Evolutionary conservation across 2,113 vertebrate species (phyloP).

Genomic region (Phasianus colchicus): DNA sequence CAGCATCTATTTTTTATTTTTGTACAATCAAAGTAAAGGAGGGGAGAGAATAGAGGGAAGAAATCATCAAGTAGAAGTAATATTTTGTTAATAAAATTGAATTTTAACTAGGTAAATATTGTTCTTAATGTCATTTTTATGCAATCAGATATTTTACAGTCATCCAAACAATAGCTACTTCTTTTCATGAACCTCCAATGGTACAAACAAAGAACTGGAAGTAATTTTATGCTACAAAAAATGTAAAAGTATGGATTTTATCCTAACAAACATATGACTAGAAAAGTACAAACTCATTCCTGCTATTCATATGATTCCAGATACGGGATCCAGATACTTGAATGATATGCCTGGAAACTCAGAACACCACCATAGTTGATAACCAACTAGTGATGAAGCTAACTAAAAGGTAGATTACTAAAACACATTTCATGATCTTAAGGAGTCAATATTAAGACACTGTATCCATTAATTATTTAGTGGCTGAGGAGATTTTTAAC

Average conservation of each 20-base stretch:
- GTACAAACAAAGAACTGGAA: not conserved
- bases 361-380: not conserved
- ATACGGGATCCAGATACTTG: not conserved
- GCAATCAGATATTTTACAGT: not conserved
- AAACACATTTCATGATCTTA: not conserved
- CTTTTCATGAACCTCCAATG: not conserved
- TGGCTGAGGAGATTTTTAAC: not conserved
- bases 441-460: not conserved
- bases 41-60: not conserved
- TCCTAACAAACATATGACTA: not conserved
- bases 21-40: not conserved
- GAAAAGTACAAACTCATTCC: not conserved
- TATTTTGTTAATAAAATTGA: not conserved
- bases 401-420: not conserved
- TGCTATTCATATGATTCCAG: not conserved
- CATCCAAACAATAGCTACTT: not conserved
- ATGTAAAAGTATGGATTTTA: not conserved
- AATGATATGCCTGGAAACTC: not conserved
- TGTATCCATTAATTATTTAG: not conserved
- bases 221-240: not conserved
- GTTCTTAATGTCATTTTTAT: not conserved
- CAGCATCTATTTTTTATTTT: not conserved
- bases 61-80: not conserved
- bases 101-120: not conserved
- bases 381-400: not conserved